Evolutionary conservation across 2,888 invertebrate species (phyloP), one percentile per base, ranked within the genome.

Genomic region (Parnassius orleans): DNA sequence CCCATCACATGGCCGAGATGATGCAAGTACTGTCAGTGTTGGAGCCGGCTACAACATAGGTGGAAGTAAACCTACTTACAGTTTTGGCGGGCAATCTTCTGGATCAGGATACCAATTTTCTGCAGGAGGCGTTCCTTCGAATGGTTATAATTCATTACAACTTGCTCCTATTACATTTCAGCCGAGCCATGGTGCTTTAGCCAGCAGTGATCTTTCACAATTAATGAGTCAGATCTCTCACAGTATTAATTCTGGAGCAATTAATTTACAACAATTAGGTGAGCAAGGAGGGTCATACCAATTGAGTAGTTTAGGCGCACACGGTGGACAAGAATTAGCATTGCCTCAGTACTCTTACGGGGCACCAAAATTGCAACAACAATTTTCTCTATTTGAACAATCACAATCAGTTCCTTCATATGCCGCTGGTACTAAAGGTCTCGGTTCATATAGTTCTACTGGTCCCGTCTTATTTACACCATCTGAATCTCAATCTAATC

Each of bases 11-110:
- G 75, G 84, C 2, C 88, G 87, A n/a, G 85, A 81, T 41, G 91
- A 86, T 12, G 85, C 85, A 53, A 90, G 80, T 65, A 76, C 91
- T 19, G 84, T 91, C 68, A 91, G 87, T 66, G 78, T 91, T 33
- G 90, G 91, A 10, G 91, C 91, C 9, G 91, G 91, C 15, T 91
- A 91, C 76, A 91, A 88, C 70, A 79, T 91, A 48, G 91, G 91
- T 14, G 90, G 90, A 57, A 83, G 79, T 2, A 90, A 90, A 64
- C 87, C 87, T 12, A 77, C 70, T 64, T 87, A 75, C 72, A 80
- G 66, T 57, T 84, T 80, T 51, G 81, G 76, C 10, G 83, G 81
- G 41, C 83, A 81, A 65, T 81, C 79, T 66, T 75, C 78, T 47
- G 75, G 78, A 15, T 77, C 75, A 58, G 74, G 78, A 47, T 77